Base-by-base conservation (phyloP, 2,797 vertebrate species). In the Acomys russatus region DNA sequence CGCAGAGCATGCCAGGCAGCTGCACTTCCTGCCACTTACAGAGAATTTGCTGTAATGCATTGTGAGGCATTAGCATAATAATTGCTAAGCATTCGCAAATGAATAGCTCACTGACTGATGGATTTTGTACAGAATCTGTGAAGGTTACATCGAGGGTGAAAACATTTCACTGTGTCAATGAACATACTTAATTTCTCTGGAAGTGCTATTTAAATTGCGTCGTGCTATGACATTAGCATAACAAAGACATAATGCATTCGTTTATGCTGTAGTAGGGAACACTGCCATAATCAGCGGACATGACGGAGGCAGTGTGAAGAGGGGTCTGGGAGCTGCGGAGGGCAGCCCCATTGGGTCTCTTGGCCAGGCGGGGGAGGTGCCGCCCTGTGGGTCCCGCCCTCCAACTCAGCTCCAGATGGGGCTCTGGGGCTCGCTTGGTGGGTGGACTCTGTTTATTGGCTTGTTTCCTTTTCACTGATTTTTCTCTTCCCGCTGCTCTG, bases 21-120 rank as follows among this genome's bases (percentile, higher is more conserved):
- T 98, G 98, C 98, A 98, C 98, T 98, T 98, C 98, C 98, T 98
- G 98, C 98, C 98, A 98, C 98, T 98, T 98, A 98, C 98, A 98
- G 98, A 98, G 98, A 99, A 99, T 99, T 98, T 98, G 98, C 98
- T 98, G 98, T 99, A 98, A 98, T 98, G 98, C 98, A 99, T 98
- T 98, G 98, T 98, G 98, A 98, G 97, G 85, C 98, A 99, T 99
- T 99, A 99, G 98, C 99, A 99, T 99, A 99, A 99, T 99, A 99
- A 99, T 99, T 99, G 98, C 98, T 99, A 98, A 98, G 98, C 98
- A 99, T 99, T 98, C 98, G 97, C 98, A 99, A 99, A 99, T 99
- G 99, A 99, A 99, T 98, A 98, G 98, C 99, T 99, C 99, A 98
- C 99, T 97, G 98, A 99, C 98, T 98, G 98, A 99, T 99, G 98